Percentiles rank a stretch among this genome's conserved stretches.
phyloP scores from a whole-genome alignment of 2,113 vertebrate species.

The Genyomyrus donnyi region DNA sequence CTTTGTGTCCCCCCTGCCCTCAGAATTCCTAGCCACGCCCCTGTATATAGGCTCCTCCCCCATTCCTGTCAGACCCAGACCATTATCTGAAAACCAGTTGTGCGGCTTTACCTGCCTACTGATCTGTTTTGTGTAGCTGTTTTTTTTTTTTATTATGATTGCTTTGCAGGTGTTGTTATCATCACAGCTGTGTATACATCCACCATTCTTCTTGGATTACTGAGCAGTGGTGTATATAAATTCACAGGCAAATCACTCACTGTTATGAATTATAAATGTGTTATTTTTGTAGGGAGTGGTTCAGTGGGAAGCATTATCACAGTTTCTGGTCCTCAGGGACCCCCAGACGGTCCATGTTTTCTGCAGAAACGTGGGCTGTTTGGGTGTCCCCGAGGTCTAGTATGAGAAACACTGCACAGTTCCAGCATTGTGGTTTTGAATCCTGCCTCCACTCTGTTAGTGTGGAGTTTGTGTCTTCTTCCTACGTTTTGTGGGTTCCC shows the following conservation, averaged over 20 bases:
- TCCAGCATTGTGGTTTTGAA: not conserved
- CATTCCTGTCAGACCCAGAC: not conserved
- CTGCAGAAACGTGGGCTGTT: not conserved
- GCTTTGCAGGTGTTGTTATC: not conserved
- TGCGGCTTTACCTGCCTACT: not conserved
- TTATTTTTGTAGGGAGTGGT: not conserved
- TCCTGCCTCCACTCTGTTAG: not conserved
- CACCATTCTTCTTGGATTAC: not conserved
- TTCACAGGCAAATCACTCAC: not conserved
- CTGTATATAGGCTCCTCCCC: not conserved
- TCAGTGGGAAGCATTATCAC: not conserved
- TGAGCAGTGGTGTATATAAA: not conserved
- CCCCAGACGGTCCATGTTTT: not conserved
- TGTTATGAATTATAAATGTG: not conserved
- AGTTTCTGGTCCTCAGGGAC: not conserved
- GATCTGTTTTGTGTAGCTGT: not conserved
- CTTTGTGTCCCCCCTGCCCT: not conserved
- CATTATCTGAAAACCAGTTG: not conserved
- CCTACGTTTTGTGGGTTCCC: not conserved
- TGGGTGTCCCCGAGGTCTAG: not conserved
- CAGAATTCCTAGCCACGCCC: not conserved
- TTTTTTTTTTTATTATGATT: not conserved
- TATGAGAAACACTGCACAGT: not conserved
- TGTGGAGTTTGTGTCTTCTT: not conserved
- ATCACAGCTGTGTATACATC: not conserved